These are phyloP conservation scores for Drosophila pseudoananassae DNA, from an alignment of 1,140 invertebrate genomes.

Conservation along the genomic window DNA sequence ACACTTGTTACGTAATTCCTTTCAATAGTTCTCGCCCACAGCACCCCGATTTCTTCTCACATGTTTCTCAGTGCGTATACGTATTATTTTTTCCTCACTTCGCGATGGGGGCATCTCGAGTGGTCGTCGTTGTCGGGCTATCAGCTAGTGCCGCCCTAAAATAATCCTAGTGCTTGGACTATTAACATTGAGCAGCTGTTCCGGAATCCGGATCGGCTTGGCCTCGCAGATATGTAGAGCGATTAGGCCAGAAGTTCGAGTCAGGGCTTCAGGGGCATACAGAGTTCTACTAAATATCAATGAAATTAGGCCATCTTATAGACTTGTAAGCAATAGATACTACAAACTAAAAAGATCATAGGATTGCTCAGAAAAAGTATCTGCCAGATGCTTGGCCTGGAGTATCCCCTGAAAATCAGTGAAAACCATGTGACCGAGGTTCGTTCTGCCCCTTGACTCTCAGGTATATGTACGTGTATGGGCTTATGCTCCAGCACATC, in stretches of 20 bases:
- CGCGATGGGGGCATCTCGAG: not conserved
- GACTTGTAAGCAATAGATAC: too few relatives aligned
- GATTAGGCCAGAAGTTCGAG: conserved; percentile 26
- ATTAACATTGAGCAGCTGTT: conserved; percentile 39
- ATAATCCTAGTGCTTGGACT: conserved; percentile 8
- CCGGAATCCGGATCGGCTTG: conserved; percentile 29
- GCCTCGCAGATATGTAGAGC: conserved; percentile 37
- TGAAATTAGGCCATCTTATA: not conserved
- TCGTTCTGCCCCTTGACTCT: conserved; percentile 39
- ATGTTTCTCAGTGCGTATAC: conserved; percentile 20
- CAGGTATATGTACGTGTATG: conserved; percentile 11
- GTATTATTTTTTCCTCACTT: conserved; percentile 29
- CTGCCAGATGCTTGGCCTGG: conserved; percentile 38
- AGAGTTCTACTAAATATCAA: not conserved
- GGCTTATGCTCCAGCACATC: not conserved
- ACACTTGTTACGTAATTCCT: conserved; percentile 67
- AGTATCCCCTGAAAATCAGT: conserved; percentile 9
- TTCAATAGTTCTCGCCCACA: conserved; percentile 40
- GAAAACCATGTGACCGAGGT: conserved; percentile 36
- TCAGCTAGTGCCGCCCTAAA: conserved; percentile 23
- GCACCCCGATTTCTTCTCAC: conserved; percentile 20
- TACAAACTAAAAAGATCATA: too few relatives aligned
- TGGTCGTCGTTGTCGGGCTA: conserved; percentile 4
- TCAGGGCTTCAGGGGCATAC: conserved; percentile 15
- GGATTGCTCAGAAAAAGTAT: conserved; percentile 17